phyloP scores from a whole-genome alignment of 1,140 invertebrate genomes.

The Zaprionus gabonicus region DNA sequence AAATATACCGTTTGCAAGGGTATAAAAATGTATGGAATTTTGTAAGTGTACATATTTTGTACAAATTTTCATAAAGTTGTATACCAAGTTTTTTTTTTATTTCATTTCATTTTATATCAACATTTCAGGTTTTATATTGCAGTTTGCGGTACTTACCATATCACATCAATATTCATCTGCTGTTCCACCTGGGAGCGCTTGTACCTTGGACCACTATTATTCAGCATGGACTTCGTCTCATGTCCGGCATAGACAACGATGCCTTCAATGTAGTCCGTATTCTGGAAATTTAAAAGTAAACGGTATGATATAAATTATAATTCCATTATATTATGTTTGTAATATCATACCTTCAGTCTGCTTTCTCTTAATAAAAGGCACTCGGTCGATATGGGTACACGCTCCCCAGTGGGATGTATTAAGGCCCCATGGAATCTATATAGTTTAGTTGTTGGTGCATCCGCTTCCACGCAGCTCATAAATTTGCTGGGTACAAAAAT shows the following conservation, averaged over 20 bases:
- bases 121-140: background rate
- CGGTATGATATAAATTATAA: background rate
- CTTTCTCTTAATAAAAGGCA: conserved; percentile 97
- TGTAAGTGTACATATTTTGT: too few relatives aligned
- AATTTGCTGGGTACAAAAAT: conserved; percentile 93
- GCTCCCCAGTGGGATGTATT: conserved; percentile 91
- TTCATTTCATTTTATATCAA: background rate
- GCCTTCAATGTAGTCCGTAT: conserved; percentile 93
- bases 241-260: conserved; percentile 99
- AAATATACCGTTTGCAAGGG: too few relatives aligned
- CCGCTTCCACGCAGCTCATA: conserved; percentile 93
- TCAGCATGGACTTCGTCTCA: conserved; percentile 99
- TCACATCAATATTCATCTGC: conserved; percentile 97
- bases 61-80: too few relatives aligned
- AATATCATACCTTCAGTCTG: conserved; percentile 92
- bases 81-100: background rate
- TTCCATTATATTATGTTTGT: background rate
- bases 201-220: conserved; percentile 97
- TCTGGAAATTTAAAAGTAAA: conserved; percentile 47
- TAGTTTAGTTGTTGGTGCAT: conserved; percentile 97
- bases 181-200: conserved; percentile 96
- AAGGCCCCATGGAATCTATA: conserved; percentile 97
- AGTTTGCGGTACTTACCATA: conserved; percentile 87
- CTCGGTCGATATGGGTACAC: conserved; percentile 94
- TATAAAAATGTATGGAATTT: too few relatives aligned